Base-by-base conservation (phyloP, 2,113 vertebrate genomes). In the Morone saxatilis region DNA sequence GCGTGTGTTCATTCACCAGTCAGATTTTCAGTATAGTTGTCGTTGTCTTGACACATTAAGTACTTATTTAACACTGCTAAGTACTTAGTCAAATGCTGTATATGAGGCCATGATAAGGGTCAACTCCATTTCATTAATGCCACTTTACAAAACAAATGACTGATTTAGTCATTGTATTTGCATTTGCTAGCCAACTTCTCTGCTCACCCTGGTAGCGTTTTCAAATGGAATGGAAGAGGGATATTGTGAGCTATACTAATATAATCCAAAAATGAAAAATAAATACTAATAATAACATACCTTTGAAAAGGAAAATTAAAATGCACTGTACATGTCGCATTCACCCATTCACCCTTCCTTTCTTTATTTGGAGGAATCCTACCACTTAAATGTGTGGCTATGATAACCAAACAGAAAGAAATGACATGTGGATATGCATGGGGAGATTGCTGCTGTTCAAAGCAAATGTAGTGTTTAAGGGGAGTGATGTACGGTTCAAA, bases 111-210 rank as follows among this genome's bases (percentile, higher is more conserved):
- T 59, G 43, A 8, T 22, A 5, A 67, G 56, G 36, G 70, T 80
- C 50, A 48, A 17, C 70, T 60, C 5, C 47, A 45, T 57, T 69
- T 57, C 22, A 81, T 66, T 77, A 9, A 66, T n/a, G 48, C 17
- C 54, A 65, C 41, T 70, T 61, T 20, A 45, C n/a, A 16, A 47
- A 47, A 54, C 14, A 38, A 41, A 73, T 38, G 25, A 61, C 6
- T 10, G n/a, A 36, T 31, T 31, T 20, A 47, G 51, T 66, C 47
- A 38, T 22, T 16, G 4, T 20, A n/a, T 65, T 48, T 50, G 22
- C 47, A 38, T 12, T 48, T 43, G 6, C 16, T 2, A 4, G 31
- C 9, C 16, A 56, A 31, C 22, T 60, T n/a, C 51, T 57, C 38
- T 5, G 14, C 6, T 47, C 19, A 47, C 16, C 40, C 16, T 31